Evolutionary conservation across 1,140 invertebrate genomes (phyloP).

Genomic region (Acromyrmex echinatior): DNA sequence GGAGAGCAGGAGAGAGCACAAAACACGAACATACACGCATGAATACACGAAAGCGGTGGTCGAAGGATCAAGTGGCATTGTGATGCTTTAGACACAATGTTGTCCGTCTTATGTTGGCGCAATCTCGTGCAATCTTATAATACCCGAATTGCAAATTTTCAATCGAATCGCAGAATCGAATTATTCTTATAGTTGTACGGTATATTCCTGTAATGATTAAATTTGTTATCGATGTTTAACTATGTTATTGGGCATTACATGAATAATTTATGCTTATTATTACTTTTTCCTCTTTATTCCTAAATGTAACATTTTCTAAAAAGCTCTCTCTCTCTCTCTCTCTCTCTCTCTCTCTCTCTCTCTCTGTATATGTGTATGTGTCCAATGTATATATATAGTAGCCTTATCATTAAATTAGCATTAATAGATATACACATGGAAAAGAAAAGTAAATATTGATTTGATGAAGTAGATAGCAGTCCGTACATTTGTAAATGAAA

Average conservation of each 20-base stretch:
- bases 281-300: not conserved
- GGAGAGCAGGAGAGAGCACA: constrained; percentile 7
- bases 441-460: constrained; percentile 50
- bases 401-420: constrained; percentile 32
- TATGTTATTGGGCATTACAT: not conserved
- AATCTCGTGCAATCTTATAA: not conserved
- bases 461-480: constrained; percentile 17
- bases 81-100: constrained; percentile 39
- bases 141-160: not conserved
- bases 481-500: constrained; percentile 20
- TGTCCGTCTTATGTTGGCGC: not conserved
- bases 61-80: constrained; percentile 73
- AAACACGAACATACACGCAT: not conserved
- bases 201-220: not conserved
- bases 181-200: not conserved
- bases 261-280: constrained; percentile 1
- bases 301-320: constrained; percentile 3
- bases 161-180: not conserved
- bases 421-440: constrained; percentile 16
- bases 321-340: not conserved
- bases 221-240: not conserved
- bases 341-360: no score
- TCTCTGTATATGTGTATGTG: not conserved
- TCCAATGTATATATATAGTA: not conserved
- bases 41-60: constrained; percentile 43